Evolutionary conservation across 2,888 invertebrate species (phyloP), one percentile per base, ranked within the genome.

Genomic region (Baccha elongata): DNA sequence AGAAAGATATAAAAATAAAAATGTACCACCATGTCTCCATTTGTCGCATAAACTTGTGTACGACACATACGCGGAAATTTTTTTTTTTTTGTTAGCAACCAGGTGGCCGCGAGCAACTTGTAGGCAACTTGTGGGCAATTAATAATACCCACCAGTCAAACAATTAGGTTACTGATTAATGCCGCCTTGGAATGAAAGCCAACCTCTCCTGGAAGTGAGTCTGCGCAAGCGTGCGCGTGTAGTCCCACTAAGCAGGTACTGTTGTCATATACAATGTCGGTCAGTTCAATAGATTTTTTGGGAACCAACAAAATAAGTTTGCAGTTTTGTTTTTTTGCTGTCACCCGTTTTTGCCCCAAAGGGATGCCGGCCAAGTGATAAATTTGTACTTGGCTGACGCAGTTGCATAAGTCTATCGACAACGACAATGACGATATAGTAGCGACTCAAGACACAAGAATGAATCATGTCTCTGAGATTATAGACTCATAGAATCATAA

Each of bases 91-190:
- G n/a, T n/a, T n/a, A n/a, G 5, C 11, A 68, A 55, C 83, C 83
- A 83, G 83, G 83, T 83, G 83, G 83, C 83, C 78, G 72, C 67
- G 55, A 78, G 83, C 83, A 78, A 83, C 62, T 83, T 83, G 83
- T 72, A 83, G 55, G 67, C 78, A 83, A 76, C 72, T 78, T 78
- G 78, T 68, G 83, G 55, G 83, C 83, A 83, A 83, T 83, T 83
- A 83, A 83, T 83, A 83, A 83, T 78, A 64, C 60, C 83, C 72
- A 83, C 83, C 83, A 73, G 83, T 83, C 83, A 83, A 83, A 78
- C 83, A 83, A 83, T 83, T 83, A 83, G 83, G 83, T 83, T 83
- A 68, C 78, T 83, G 83, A 78, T 83, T 76, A 78, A 78, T 83
- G 68, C 83, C 72, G 76, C 78, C 83, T 80, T 74, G 74, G 74